These are phyloP conservation scores for Mionectes macconnelli DNA, from an alignment of 2,113 vertebrate species.

Conservation along the genomic window DNA sequence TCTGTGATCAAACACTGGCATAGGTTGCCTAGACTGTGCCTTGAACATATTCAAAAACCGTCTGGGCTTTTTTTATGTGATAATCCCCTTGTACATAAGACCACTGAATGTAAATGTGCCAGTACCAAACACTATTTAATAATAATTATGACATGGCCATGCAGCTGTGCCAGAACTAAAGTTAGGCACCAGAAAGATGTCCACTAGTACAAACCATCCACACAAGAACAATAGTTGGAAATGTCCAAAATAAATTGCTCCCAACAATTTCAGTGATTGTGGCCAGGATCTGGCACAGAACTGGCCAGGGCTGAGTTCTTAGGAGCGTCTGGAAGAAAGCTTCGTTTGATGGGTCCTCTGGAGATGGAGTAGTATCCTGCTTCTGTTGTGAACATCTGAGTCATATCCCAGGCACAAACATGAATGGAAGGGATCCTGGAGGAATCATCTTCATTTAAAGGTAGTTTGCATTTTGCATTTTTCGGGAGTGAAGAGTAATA, in stretches of 20 bases:
- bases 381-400: not conserved
- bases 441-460: not conserved
- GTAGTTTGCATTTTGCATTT: not conserved
- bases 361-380: not conserved
- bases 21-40: not conserved
- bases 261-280: not conserved
- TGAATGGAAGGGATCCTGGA: not conserved
- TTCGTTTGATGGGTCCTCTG: not conserved
- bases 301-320: not conserved
- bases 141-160: not conserved
- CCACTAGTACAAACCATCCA: not conserved
- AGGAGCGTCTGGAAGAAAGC: not conserved
- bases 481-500: not conserved
- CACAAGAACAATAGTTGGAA: not conserved
- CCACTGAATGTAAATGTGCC: not conserved
- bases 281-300: not conserved
- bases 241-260: not conserved
- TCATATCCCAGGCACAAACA: not conserved
- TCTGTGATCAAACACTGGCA: not conserved
- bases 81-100: not conserved
- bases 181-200: not conserved
- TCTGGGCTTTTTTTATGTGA: not conserved
- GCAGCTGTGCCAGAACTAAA: not conserved
- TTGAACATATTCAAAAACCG: not conserved
- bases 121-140: not conserved